These are phyloP conservation scores for Miniopterus natalensis DNA, from an alignment of 2,113 vertebrate genomes.

Conservation along the genomic window DNA sequence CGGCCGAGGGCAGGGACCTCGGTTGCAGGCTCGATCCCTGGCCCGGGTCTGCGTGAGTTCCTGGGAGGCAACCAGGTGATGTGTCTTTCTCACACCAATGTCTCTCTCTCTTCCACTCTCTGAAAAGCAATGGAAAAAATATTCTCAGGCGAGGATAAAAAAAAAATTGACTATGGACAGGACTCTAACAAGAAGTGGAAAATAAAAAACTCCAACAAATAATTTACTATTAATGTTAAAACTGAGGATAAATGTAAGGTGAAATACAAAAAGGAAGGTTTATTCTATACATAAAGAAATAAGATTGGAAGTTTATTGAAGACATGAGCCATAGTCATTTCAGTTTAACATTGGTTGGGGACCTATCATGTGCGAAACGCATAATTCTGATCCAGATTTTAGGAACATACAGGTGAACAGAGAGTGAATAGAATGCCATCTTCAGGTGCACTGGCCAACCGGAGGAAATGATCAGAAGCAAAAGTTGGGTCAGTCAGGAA, in stretches of 20 bases:
- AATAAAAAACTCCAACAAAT: slow-evolving; percentile 10
- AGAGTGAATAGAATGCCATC: background rate
- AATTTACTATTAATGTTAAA: slow-evolving; percentile 33
- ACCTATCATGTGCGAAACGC: background rate
- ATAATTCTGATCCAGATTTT: background rate
- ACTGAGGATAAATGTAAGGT: background rate
- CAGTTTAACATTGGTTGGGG: background rate
- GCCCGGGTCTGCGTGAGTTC: too few species aligned
- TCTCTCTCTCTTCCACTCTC: too few species aligned
- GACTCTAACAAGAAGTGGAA: background rate
- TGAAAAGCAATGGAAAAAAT: too few species aligned
- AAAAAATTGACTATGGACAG: background rate
- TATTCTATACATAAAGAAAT: background rate
- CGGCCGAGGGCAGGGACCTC: too few species aligned
- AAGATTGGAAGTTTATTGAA: background rate
- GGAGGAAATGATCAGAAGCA: slow-evolving; percentile 59
- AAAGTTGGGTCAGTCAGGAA: slow-evolving; percentile 47
- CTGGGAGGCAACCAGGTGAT: too few species aligned
- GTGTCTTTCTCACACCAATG: too few species aligned
- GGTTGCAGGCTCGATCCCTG: too few species aligned
- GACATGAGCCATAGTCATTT: background rate
- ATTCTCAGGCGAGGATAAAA: too few species aligned
- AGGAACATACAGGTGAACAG: background rate
- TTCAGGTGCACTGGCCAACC: background rate
- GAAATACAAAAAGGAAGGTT: background rate